A percentile compares a stretch with the other conserved stretches of the same genome.
Evolutionary conservation across 2,888 invertebrate species (phyloP).

Genomic region (Drosophila lacicola): DNA sequence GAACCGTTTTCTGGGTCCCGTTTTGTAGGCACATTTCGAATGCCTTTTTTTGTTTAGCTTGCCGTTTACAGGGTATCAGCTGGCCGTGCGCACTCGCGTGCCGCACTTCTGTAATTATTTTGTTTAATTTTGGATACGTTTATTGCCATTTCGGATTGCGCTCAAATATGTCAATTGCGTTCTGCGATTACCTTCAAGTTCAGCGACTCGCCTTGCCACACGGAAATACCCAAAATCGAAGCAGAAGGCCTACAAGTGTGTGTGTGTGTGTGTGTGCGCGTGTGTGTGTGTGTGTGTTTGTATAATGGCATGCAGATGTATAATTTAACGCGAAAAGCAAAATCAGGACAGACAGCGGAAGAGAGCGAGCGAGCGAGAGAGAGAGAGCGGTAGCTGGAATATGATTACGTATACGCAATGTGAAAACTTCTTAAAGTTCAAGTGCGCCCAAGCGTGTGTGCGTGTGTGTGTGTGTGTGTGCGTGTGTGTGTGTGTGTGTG

Average conservation of each 20-base stretch:
- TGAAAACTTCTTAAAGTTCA: slow-evolving; percentile 73
- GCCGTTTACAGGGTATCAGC: no score
- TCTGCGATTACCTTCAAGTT: slow-evolving; percentile 49
- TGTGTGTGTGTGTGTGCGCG: not conserved
- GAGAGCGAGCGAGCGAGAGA: not conserved
- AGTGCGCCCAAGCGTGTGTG: slow-evolving; percentile 48
- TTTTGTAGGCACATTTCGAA: no score
- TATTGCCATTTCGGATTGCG: slow-evolving; percentile 32
- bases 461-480: slow-evolving; percentile 41
- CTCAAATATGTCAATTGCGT: slow-evolving; percentile 35
- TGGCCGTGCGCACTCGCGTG: no score
- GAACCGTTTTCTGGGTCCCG: no score
- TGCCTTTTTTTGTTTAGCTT: no score
- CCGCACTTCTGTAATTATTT: not conserved
- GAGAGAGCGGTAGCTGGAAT: slow-evolving; percentile 31
- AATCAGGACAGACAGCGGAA: slow-evolving; percentile 14
- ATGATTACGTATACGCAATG: slow-evolving; percentile 76
- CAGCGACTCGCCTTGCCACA: slow-evolving; percentile 44
- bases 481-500: slow-evolving; percentile 42
- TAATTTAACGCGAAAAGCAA: slow-evolving; percentile 52
- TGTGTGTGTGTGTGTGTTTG: slow-evolving; percentile 4
- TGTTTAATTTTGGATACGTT: slow-evolving; percentile 8
- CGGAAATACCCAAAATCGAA: not conserved
- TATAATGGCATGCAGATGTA: slow-evolving; percentile 58
- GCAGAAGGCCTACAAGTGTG: not conserved